These are phyloP conservation scores for Antennarius maculatus DNA, from an alignment of 2,797 vertebrate species.

Conservation along the genomic window DNA sequence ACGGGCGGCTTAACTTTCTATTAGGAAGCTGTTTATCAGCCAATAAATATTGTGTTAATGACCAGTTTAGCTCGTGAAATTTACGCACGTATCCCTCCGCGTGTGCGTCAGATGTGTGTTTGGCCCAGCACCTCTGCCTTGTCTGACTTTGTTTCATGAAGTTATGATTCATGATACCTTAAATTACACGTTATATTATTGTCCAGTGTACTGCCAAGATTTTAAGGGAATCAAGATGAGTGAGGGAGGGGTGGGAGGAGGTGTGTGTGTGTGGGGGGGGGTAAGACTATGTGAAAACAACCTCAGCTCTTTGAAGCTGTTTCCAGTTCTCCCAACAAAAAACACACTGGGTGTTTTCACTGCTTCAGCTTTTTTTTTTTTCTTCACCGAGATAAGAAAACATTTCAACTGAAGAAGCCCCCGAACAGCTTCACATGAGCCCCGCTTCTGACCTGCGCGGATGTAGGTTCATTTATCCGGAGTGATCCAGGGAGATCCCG, in stretches of 20 bases:
- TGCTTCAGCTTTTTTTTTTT: constrained; percentile 18
- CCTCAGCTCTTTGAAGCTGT: constrained; percentile 53
- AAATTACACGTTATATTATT: constrained; percentile 68
- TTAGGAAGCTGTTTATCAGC: constrained; percentile 37
- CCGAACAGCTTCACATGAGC: constrained; percentile 29
- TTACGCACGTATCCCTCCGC: constrained; percentile 15
- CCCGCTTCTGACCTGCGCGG: constrained; percentile 25
- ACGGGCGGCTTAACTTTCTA: constrained; percentile 27
- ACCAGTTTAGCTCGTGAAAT: constrained; percentile 57
- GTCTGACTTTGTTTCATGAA: constrained; percentile 46
- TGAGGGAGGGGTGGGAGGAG: constrained; percentile 15
- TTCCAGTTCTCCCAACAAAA: constrained; percentile 55
- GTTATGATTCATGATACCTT: constrained; percentile 63
- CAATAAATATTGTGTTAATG: constrained; percentile 61
- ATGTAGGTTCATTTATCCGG: constrained; percentile 47
- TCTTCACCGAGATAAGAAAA: constrained; percentile 54
- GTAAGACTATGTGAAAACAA: constrained; percentile 57
- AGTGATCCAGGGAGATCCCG: constrained; percentile 37
- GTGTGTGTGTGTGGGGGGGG: constrained; percentile 13
- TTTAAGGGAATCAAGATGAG: constrained; percentile 61
- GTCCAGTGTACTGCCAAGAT: constrained; percentile 49
- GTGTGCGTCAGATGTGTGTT: constrained; percentile 11
- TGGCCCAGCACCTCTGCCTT: constrained; percentile 44
- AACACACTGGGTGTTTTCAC: constrained; percentile 42
- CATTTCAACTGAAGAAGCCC: constrained; percentile 58